Percentiles rank a stretch among this genome's conserved stretches.
Evolutionary conservation across 1,140 invertebrate species (phyloP).

Genomic region (Vanessa tameamea): DNA sequence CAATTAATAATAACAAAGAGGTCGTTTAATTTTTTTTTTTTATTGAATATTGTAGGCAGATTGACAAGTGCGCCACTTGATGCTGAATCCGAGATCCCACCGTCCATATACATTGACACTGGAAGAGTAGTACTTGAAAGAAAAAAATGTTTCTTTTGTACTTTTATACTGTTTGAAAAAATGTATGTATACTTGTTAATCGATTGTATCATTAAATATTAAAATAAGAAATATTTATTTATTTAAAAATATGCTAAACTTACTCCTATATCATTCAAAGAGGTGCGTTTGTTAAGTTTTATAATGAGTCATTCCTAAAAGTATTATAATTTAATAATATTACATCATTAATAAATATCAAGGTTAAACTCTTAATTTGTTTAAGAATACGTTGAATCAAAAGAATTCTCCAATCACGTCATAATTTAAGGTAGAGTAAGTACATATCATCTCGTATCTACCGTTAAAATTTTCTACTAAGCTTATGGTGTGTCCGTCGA

Average conservation of each 20-base stretch:
- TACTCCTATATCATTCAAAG: neutral
- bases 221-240: no score
- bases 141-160: no score
- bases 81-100: no score
- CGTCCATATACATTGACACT: no score
- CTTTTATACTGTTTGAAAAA: no score
- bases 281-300: neutral
- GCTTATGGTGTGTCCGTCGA: conserved; percentile 24
- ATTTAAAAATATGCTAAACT: neutral
- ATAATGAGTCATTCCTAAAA: conserved; percentile 21
- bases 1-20: no score
- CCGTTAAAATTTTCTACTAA: neutral
- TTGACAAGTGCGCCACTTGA: no score
- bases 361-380: neutral
- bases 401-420: neutral
- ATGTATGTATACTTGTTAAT: no score
- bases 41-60: no score
- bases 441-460: neutral
- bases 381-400: neutral
- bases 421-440: neutral
- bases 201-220: no score
- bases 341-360: conserved; percentile 7
- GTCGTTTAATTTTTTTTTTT: no score
- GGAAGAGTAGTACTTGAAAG: no score
- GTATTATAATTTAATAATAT: conserved; percentile 10